These are phyloP conservation scores for Ambastaia sidthimunki DNA, from an alignment of 2,797 vertebrate species.

Conservation along the genomic window DNA sequence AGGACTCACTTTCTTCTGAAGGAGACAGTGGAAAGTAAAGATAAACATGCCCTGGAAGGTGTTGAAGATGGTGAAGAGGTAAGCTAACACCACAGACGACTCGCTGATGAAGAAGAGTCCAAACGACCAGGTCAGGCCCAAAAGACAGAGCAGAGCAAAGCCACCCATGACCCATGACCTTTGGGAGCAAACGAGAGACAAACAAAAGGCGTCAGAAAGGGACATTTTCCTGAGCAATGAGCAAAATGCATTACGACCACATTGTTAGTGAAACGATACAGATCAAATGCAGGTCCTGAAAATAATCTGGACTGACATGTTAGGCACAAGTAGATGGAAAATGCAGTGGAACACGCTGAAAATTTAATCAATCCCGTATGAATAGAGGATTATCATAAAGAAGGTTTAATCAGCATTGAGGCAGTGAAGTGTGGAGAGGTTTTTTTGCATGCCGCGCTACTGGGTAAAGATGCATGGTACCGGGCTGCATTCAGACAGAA, in stretches of 20 bases:
- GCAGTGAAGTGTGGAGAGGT: conserved; percentile 41
- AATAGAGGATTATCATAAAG: conserved; percentile 40
- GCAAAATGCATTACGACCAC: not conserved
- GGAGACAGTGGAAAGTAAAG: conserved; percentile 98
- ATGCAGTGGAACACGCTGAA: conserved; percentile 45
- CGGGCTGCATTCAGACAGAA: conserved; percentile 55
- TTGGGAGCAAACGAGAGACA: conserved; percentile 34
- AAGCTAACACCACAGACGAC: conserved; percentile 93
- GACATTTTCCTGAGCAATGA: conserved; percentile 9
- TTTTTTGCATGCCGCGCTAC: conserved; percentile 62
- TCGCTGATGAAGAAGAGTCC: conserved; percentile 96
- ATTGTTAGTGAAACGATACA: conserved; percentile 13
- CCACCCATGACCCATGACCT: conserved; percentile 98
- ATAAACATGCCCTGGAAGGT: conserved; percentile 99
- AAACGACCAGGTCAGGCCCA: conserved; percentile 96
- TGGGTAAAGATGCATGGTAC: conserved; percentile 54
- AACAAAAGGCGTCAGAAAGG: conserved; percentile 49
- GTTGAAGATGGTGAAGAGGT: conserved; percentile 99
- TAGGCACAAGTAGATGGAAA: conserved; percentile 53
- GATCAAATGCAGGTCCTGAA: conserved; percentile 47
- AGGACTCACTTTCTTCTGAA: conserved; percentile 95
- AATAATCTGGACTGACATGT: conserved; percentile 43
- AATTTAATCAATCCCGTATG: conserved; percentile 50
- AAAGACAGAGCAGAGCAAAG: conserved; percentile 93
- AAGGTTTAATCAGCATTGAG: conserved; percentile 48